Conservation (phyloP, 2,888 invertebrate species). For the Drosophila siamana region DNA sequence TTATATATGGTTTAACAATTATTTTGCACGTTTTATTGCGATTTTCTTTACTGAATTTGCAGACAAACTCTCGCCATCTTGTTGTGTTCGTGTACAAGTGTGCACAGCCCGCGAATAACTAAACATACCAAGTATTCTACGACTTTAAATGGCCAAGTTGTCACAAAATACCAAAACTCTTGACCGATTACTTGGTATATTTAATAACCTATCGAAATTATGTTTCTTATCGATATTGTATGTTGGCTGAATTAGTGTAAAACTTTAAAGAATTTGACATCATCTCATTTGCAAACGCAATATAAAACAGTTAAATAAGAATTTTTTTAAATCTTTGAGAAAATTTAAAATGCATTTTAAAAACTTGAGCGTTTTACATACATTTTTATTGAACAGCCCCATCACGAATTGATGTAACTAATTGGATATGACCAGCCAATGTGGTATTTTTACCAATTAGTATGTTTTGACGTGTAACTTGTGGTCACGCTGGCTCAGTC, state of each 20-base stretch:
- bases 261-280: neutral
- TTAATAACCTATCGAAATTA: neutral
- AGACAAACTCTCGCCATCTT: slow-evolving; percentile 72
- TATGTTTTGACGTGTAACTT: neutral
- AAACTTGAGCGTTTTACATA: no score
- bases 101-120: slow-evolving; percentile 56
- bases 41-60: slow-evolving; percentile 58
- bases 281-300: neutral
- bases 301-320: neutral
- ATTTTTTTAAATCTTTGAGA: neutral
- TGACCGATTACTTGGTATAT: neutral
- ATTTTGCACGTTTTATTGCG: slow-evolving; percentile 57
- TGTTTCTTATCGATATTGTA: slow-evolving; percentile 32
- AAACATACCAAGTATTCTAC: slow-evolving; percentile 28
- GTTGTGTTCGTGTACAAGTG: slow-evolving; percentile 73
- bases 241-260: fast-evolving
- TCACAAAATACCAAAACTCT: slow-evolving; percentile 4
- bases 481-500: slow-evolving; percentile 28
- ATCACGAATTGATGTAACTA: neutral
- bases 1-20: slow-evolving; percentile 41
- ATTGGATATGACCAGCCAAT: neutral
- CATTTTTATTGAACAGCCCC: no score
- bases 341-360: no score
- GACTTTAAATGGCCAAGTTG: neutral
- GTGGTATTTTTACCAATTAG: neutral